Conservation (phyloP, 2,113 vertebrate genomes). For the Spea bombifrons region DNA sequence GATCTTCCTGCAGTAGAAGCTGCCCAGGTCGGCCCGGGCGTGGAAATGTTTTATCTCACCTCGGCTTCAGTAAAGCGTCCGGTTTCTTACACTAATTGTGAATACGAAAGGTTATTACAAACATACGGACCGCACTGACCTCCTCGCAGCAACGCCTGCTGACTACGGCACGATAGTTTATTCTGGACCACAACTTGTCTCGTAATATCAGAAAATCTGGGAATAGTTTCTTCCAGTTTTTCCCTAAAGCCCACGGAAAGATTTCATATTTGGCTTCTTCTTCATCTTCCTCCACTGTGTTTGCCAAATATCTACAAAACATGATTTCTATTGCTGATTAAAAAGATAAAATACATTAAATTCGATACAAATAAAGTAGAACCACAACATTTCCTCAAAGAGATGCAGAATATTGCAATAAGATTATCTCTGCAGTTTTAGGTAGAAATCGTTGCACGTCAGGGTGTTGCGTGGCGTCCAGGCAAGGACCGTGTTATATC, state of each 20-base stretch:
- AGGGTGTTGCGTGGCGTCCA: too few species aligned
- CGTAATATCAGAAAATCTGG: constrained; percentile 81
- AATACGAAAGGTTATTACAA: too few species aligned
- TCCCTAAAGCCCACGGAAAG: constrained; percentile 94
- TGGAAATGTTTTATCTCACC: too few species aligned
- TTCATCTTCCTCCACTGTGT: constrained; percentile 96
- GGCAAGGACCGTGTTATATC: too few species aligned
- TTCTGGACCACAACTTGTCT: constrained; percentile 87
- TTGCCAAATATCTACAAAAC: constrained; percentile 86
- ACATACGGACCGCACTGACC: constrained; percentile 64
- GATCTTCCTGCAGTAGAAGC: too few species aligned
- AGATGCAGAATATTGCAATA: too few species aligned
- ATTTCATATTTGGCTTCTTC: constrained; percentile 92
- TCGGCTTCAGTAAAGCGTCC: too few species aligned
- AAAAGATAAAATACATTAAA: too few species aligned
- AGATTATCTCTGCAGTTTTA: background rate
- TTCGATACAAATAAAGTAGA: too few species aligned
- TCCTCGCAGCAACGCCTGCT: constrained; percentile 94
- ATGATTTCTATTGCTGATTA: background rate
- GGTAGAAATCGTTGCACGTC: background rate
- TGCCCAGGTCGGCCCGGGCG: too few species aligned
- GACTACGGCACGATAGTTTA: constrained; percentile 88
- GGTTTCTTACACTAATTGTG: too few species aligned
- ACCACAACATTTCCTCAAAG: too few species aligned
- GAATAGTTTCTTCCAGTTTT: constrained; percentile 84